phyloP scores from a whole-genome alignment of 2,797 vertebrate species.

The Sandelia bainsii region DNA sequence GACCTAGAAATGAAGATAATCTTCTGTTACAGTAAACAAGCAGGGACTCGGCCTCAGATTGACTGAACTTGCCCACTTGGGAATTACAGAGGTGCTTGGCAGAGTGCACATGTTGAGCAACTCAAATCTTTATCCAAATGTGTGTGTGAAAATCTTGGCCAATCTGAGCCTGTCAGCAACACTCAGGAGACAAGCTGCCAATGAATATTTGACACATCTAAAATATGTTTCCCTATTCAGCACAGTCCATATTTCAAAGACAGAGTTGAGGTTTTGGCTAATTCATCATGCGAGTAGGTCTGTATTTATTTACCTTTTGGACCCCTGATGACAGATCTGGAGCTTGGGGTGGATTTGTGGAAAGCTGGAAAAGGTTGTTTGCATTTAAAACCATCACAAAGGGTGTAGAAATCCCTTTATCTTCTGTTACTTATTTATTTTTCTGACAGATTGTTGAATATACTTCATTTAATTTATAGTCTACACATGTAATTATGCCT shows the following conservation, averaged over 20 bases:
- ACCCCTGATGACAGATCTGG: constrained; percentile 33
- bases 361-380: constrained; percentile 16
- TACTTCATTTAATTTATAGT: not conserved
- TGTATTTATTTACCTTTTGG: constrained; percentile 33
- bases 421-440: not conserved
- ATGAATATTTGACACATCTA: constrained; percentile 41
- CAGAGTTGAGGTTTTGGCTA: constrained; percentile 40
- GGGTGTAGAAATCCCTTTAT: not conserved
- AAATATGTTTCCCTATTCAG: constrained; percentile 40
- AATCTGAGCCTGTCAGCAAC: constrained; percentile 28
- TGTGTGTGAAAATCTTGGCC: constrained; percentile 42
- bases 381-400: not conserved
- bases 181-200: constrained; percentile 47
- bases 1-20: constrained; percentile 49
- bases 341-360: constrained; percentile 30
- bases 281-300: constrained; percentile 39
- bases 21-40: constrained; percentile 53
- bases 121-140: constrained; percentile 69
- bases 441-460: not conserved
- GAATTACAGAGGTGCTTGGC: constrained; percentile 65
- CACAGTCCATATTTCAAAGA: constrained; percentile 35
- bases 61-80: constrained; percentile 56
- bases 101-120: constrained; percentile 53
- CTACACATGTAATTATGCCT: not conserved
- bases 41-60: constrained; percentile 48